Percentiles rank a stretch among this genome's conserved stretches.
Conservation (phyloP, 2,113 vertebrate species). For the Antigone vipio region DNA sequence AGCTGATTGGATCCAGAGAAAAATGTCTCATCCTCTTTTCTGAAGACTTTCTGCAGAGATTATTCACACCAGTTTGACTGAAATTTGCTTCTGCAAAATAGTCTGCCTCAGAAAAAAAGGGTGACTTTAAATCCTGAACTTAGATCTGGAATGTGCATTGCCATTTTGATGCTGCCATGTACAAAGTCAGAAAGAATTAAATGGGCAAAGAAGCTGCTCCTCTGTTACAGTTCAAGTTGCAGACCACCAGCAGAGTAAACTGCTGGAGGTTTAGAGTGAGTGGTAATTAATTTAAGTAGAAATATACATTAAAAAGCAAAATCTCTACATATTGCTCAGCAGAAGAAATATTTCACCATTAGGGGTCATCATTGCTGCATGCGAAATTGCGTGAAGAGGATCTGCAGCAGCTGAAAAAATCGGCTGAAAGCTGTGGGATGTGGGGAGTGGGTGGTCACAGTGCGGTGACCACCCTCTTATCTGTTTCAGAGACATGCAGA, state of each 20-base stretch:
- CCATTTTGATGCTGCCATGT: background rate
- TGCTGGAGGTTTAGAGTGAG: background rate
- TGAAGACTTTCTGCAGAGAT: background rate
- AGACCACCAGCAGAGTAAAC: background rate
- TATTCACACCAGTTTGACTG: background rate
- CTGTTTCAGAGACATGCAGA: background rate
- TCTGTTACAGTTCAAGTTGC: background rate
- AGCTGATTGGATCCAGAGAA: background rate
- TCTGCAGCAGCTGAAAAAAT: background rate
- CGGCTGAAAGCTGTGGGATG: background rate
- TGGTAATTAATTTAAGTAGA: background rate
- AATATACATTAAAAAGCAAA: background rate
- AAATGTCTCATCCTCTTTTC: background rate
- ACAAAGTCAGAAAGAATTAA: background rate
- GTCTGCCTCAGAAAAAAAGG: background rate
- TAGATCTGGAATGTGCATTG: background rate
- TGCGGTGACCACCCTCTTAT: background rate
- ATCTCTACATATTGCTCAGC: background rate
- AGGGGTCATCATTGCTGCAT: constrained; percentile 41
- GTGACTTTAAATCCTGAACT: background rate
- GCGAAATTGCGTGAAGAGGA: background rate
- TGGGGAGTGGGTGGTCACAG: background rate
- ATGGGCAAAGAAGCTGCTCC: background rate
- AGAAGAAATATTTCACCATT: constrained; percentile 19
- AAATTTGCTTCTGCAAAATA: background rate